Base-by-base conservation (phyloP, 2,797 vertebrate genomes). In the Cossypha caffra region DNA sequence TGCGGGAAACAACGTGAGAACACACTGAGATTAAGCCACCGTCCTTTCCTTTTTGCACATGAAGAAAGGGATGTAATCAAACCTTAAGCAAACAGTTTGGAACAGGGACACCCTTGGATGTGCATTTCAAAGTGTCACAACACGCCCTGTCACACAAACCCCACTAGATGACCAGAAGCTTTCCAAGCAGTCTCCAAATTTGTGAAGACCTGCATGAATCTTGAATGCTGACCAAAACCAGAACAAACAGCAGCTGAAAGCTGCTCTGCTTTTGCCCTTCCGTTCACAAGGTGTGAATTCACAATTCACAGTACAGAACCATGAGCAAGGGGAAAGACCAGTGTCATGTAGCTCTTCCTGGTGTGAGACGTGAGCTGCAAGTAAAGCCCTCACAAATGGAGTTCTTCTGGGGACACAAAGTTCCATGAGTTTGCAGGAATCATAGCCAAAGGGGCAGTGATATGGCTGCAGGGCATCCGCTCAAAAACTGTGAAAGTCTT, bases 401-500 rank as follows among this genome's bases (percentile, higher is more conserved):
- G 37, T 59, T 64, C 61, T 86, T 93, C 42, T 89, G 71, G 40
- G 55, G 37, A 55, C 43, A 58, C 7, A 38, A 64, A 59, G 48
- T 76, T 94, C 88, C 82, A 61, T 52, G 64, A 85, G 48, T 63
- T 74, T 93, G n/a, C 63, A 73, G 61, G 64, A 89, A 74, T 35
- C 2, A 3, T 82, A 86, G 86, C 72, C 89, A 95, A 93, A 74
- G 48, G 38, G 68, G 52, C 1, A 20, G 48, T 95, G 81, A 33
- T 87, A 91, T 74, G 84, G 78, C 78, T 91, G 40, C 72, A 91
- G 95, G 85, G 48, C 81, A 88, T 91, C 90, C 0, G 0, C 52
- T 91, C n/a, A 59, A 69, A 85, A 82, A 37, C 61, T 47, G 72
- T 50, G 58, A 71, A 76, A 87, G 38, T 54, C 72, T 96, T 74